Percentiles rank a stretch among this genome's conserved stretches.
Evolutionary conservation across 1,140 invertebrate species (phyloP).

Genomic region (Drosophila neocordata): DNA sequence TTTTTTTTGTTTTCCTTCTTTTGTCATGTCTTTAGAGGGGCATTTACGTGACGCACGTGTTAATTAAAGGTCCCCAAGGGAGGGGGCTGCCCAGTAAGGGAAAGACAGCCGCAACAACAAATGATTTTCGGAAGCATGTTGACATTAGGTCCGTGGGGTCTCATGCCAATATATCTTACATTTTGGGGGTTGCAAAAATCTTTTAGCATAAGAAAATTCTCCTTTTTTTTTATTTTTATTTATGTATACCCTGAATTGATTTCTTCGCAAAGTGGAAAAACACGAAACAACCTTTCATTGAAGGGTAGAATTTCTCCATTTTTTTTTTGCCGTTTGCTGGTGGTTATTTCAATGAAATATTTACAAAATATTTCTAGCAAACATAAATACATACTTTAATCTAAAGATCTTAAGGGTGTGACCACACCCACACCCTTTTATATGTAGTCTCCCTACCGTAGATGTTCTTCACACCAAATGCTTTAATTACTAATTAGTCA

Average conservation of each 20-base stretch:
- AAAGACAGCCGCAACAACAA: background rate
- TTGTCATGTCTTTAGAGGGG: background rate
- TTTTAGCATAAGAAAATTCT: constrained; percentile 1
- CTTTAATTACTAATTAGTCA: constrained; percentile 20
- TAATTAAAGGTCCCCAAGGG: constrained; percentile 8
- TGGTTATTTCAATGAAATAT: constrained; percentile 2
- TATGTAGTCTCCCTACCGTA: background rate
- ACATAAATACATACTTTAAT: background rate
- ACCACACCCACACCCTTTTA: background rate
- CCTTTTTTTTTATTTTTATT: constrained; percentile 1
- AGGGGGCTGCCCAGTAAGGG: background rate
- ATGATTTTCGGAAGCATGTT: constrained; percentile 11
- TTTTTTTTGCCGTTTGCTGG: too few relatives aligned
- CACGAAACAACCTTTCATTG: background rate
- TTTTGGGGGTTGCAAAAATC: constrained; percentile 14
- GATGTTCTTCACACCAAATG: constrained; percentile 7
- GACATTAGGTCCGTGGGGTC: constrained; percentile 7
- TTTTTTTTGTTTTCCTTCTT: constrained; percentile 7
- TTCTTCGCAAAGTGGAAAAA: constrained; percentile 15
- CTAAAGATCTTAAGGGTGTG: too few relatives aligned
- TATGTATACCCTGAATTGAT: constrained; percentile 10
- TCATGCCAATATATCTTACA: background rate
- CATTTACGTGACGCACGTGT: constrained; percentile 10
- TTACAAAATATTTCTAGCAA: constrained; percentile 8
- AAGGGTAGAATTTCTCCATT: background rate